Conservation (phyloP, 2,888 invertebrate species). For the Phyllotreta striolata region DNA sequence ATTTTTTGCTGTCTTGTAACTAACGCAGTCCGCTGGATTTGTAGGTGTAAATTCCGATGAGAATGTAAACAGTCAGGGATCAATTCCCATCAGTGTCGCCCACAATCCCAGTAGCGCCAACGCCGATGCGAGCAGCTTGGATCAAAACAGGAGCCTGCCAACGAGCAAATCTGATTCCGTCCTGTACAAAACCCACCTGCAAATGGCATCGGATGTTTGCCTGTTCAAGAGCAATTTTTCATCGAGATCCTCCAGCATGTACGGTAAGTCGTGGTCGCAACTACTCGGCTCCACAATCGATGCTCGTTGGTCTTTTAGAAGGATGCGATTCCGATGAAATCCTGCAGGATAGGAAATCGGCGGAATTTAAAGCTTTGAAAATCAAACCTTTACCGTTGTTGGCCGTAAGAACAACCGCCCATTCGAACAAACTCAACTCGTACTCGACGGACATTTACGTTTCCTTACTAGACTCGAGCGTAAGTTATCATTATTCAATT, state of each 20-base stretch:
- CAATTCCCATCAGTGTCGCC: not conserved
- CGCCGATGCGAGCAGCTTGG: not conserved
- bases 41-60: not conserved
- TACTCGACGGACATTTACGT: slow-evolving; percentile 52
- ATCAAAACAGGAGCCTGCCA: slow-evolving; percentile 25
- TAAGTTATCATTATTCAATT: not conserved
- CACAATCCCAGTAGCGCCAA: too few relatives aligned
- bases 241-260: slow-evolving; percentile 48
- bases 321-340: slow-evolving; percentile 39
- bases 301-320: slow-evolving; percentile 34
- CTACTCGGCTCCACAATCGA: not conserved
- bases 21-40: too few relatives aligned
- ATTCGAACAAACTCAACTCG: slow-evolving; percentile 51
- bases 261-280: slow-evolving; percentile 38
- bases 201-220: slow-evolving; percentile 50
- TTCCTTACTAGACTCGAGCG: slow-evolving; percentile 45
- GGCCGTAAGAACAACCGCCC: slow-evolving; percentile 53
- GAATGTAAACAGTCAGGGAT: not conserved
- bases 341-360: slow-evolving; percentile 13
- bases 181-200: slow-evolving; percentile 34
- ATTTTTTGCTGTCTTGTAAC: not conserved
- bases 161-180: not conserved
- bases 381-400: slow-evolving; percentile 53
- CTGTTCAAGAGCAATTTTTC: slow-evolving; percentile 49
- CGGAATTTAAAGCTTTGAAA: slow-evolving; percentile 44